Evolutionary conservation across 2,888 invertebrate species (phyloP).

Genomic region (Tachina fera): DNA sequence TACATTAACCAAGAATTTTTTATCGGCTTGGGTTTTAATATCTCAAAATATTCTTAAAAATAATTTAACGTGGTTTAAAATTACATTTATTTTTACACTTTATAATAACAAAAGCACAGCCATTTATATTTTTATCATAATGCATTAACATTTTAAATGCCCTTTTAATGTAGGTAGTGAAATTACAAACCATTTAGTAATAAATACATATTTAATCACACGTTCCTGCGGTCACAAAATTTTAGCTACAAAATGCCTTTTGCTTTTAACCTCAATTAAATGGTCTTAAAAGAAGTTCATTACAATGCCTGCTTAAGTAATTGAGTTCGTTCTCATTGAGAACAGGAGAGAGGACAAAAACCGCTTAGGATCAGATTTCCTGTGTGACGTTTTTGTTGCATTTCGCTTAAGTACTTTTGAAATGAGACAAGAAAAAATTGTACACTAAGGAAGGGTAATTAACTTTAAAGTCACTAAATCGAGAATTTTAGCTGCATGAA

Average conservation of each 20-base stretch:
- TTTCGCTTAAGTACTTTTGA: neutral
- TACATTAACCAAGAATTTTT: neutral
- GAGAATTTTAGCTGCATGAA: neutral
- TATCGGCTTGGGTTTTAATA: neutral
- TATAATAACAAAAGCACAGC: constrained; percentile 35
- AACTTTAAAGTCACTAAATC: constrained; percentile 38
- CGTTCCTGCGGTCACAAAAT: constrained; percentile 24
- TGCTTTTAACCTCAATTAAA: constrained; percentile 37
- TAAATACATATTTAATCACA: constrained; percentile 52
- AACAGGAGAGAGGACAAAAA: constrained; percentile 16
- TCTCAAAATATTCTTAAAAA: neutral
- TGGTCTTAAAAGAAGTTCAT: constrained; percentile 35
- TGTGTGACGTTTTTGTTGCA: constrained; percentile 37
- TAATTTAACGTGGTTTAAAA: neutral
- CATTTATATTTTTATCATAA: constrained; percentile 20
- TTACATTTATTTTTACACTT: neutral
- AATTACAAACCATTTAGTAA: constrained; percentile 34
- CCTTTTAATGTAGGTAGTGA: neutral
- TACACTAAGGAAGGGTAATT: constrained; percentile 28
- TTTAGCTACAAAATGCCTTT: constrained; percentile 22
- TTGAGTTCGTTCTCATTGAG: constrained; percentile 20
- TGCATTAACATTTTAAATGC: neutral
- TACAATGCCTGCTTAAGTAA: constrained; percentile 10
- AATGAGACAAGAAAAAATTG: neutral
- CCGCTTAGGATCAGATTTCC: constrained; percentile 58